Evolutionary conservation across 1,140 invertebrate species (phyloP), one percentile per base, ranked within the genome.

Genomic region (Cydia amplana): DNA sequence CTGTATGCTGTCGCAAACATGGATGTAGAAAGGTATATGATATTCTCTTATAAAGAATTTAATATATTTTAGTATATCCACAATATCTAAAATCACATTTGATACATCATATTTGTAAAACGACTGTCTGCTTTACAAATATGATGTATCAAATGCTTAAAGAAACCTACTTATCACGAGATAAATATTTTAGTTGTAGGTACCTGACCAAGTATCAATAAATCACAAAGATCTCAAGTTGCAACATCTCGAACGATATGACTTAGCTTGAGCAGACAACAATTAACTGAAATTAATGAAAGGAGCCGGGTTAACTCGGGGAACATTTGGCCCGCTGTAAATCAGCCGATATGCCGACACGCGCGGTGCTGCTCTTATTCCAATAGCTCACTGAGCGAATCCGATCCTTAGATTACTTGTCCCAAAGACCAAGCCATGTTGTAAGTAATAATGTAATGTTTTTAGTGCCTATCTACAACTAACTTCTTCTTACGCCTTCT

Each of bases 221-320:
- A 70, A 70, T 70, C 65, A 70, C 32, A 70, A 18, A 32, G 25
- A 67, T 70, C 28, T 70, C 32, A 40, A 70, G 32, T 70, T 36
- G 65, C 65, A 70, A 70, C 65, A 70, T 70, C 79, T 75, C 74
- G 79, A 75, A 16, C 72, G 64, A 80, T 77, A 80, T 77, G 74
- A 75, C 70, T 55, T 74, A 63, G 75, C 72, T 82, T 78, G 64
- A 82, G 76, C 78, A 79, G 78, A 78, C 74, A 83, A 84, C 83
- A 85, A 86, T 85, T 84, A 86, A 75, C 83, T 70, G 76, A 83
- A 77, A 89, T 88, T 87, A 90, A 86, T 88, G 85, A 85, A 77
- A 78, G 73, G 70, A 77, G 77, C 75, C 75, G 63, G 78, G 78
- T 78, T 77, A 79, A 84, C 79, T 87, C 80, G 73, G 79, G 82